These are phyloP conservation scores for Echinarachnius parma DNA, from an alignment of 53 echinoderm and acorn worm species.

Conservation along the genomic window DNA sequence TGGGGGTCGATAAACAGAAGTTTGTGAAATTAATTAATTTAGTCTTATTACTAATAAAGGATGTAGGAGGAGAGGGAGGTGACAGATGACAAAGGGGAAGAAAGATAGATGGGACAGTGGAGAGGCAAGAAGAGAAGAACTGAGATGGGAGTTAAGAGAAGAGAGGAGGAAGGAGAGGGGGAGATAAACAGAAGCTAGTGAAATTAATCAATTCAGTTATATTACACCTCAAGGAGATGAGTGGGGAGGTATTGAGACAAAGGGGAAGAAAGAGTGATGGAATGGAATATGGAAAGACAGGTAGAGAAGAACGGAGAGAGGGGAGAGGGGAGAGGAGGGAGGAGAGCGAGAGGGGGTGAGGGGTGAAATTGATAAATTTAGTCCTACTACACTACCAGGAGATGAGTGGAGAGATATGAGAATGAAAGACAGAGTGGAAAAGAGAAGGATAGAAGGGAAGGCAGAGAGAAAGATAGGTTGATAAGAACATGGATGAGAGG, in stretches of 20 bases:
- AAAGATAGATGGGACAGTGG: background rate
- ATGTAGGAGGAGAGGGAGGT: background rate
- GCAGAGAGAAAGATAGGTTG: background rate
- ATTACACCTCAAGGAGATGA: background rate
- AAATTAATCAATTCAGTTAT: too few relatives aligned
- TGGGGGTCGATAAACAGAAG: too few relatives aligned
- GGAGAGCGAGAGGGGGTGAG: slow-evolving; percentile 1
- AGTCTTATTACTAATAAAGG: background rate
- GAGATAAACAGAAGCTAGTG: background rate
- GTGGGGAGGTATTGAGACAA: background rate
- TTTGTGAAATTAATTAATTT: too few relatives aligned
- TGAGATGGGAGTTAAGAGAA: background rate
- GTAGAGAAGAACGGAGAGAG: background rate
- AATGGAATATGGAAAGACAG: background rate
- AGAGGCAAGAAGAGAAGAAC: background rate
- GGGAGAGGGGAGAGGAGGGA: background rate
- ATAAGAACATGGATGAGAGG: background rate
- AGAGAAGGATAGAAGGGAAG: background rate
- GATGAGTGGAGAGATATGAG: background rate
- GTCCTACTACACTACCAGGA: background rate
- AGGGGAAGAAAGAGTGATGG: background rate
- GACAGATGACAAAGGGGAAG: background rate
- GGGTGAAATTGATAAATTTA: background rate
- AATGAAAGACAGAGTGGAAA: background rate
- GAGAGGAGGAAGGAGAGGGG: background rate